A percentile compares a stretch with the other conserved stretches of the same genome.
Evolutionary conservation across 2,888 invertebrate genomes (phyloP).

Genomic region (Andrena haemorrhoa): DNA sequence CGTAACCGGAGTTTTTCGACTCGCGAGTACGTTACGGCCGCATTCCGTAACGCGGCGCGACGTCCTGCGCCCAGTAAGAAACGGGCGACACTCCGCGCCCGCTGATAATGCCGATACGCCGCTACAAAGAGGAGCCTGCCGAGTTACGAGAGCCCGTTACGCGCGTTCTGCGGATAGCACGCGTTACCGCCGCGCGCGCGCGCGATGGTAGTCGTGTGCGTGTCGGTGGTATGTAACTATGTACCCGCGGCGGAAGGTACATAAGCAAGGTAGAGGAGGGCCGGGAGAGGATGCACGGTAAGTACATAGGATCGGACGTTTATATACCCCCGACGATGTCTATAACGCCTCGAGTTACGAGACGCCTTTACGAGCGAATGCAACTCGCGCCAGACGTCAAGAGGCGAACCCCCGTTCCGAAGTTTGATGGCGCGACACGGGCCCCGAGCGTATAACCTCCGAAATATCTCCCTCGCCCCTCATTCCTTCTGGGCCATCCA

Average conservation of each 20-base stretch:
- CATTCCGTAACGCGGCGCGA: slow-evolving; percentile 48
- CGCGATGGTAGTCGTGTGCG: slow-evolving; percentile 21
- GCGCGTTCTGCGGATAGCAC: slow-evolving; percentile 51
- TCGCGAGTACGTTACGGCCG: slow-evolving; percentile 33
- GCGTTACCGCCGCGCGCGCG: slow-evolving; percentile 35
- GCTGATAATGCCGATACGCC: slow-evolving; percentile 69
- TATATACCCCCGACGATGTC: slow-evolving; percentile 84
- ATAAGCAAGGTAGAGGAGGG: slow-evolving; percentile 21
- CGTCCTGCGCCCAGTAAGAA: slow-evolving; percentile 31
- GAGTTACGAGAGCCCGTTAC: slow-evolving; percentile 62
- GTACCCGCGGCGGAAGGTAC: slow-evolving; percentile 23
- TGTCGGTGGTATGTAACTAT: slow-evolving; percentile 35
- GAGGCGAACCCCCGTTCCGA: slow-evolving; percentile 73
- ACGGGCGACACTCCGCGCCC: slow-evolving; percentile 55
- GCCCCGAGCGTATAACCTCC: slow-evolving; percentile 72
- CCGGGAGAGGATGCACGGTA: slow-evolving; percentile 71
- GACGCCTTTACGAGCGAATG: slow-evolving; percentile 85
- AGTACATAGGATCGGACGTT: slow-evolving; percentile 85
- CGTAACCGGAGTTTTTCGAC: slow-evolving; percentile 35
- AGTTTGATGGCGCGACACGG: slow-evolving; percentile 74
- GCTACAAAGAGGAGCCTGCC: slow-evolving; percentile 67
- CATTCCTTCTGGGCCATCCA: slow-evolving; percentile 32
- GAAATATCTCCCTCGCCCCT: slow-evolving; percentile 72
- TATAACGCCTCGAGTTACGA: slow-evolving; percentile 85
- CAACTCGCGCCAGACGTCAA: slow-evolving; percentile 82